phyloP scores from a whole-genome alignment of 1,140 invertebrate genomes.

The Hirudo medicinalis region DNA sequence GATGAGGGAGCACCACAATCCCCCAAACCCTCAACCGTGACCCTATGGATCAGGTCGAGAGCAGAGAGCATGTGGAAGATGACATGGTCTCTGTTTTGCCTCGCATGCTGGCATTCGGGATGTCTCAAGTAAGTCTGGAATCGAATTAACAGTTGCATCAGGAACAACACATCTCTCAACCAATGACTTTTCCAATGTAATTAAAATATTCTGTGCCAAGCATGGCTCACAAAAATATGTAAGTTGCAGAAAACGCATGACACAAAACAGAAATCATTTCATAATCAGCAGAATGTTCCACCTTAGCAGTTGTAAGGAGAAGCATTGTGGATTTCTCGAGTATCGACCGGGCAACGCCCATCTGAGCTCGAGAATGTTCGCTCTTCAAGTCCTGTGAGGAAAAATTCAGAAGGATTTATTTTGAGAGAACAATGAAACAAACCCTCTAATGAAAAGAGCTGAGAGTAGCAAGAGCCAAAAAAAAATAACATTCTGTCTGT shows the following conservation, averaged over 20 bases:
- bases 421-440: background rate
- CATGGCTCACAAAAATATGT: no score
- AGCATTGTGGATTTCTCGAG: conserved; percentile 95
- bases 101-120: conserved; percentile 77
- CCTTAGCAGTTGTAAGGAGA: conserved; percentile 88
- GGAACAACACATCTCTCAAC: background rate
- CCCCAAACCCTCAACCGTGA: conserved; percentile 69
- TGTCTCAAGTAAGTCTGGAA: conserved; percentile 68
- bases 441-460: background rate
- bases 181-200: background rate
- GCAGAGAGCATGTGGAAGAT: conserved; percentile 69
- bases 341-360: conserved; percentile 81
- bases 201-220: no score
- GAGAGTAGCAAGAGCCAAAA: background rate
- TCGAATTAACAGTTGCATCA: background rate
- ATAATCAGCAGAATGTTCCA: conserved; percentile 30
- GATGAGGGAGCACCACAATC: conserved; percentile 24
- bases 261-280: no score
- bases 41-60: conserved; percentile 92
- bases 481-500: conserved; percentile 43
- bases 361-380: conserved; percentile 81
- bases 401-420: background rate
- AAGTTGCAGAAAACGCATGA: no score
- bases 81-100: conserved; percentile 89
- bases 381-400: conserved; percentile 66